Evolutionary conservation across 2,888 invertebrate genomes (phyloP), one percentile per base, ranked within the genome.

Genomic region (Eupithecia insigniata): DNA sequence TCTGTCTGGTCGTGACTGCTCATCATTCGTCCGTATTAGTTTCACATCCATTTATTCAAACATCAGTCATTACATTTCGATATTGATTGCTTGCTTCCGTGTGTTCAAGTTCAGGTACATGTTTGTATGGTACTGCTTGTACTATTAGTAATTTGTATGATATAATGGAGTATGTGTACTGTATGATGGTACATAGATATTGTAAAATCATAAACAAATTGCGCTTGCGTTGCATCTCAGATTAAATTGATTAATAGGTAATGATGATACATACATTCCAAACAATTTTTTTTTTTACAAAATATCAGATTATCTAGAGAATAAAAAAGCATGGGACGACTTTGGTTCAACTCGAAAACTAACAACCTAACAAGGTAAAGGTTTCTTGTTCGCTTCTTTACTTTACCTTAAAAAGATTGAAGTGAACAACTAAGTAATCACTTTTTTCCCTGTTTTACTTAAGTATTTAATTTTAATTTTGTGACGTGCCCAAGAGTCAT

Each of bases 1-100:
- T 83, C 84, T 82, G 83, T 89, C 89, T 87, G 87, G 71, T 76
- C 77, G 79, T 83, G 84, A 89, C 89, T 85, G 85, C 85, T 83
- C 85, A 84, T 88, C 87, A 87, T 81, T 83, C 81, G 79, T 84
- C 83, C 84, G 86, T 88, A 89, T 88, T 87, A 85, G 87, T 90
- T 92, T 92, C 91, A 90, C 87, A 75, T 72, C 69, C 74, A 75
- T 77, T 77, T 71, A 71, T 75, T 76, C 75, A 68, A 77, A 77
- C 69, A 79, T 64, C 69, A 88, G 89, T 90, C 89, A 89, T 90
- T 91, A 90, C 80, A 91, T 90, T 91, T 89, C 81, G 87, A 91
- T 92, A 90, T 90, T 91, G 91, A 92, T 89, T 90, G 89, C 86
- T 89, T 84, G 88, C 90, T 92, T 93, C 93, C 93, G 91, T 64